Evolutionary conservation across 2,888 invertebrate genomes (phyloP).

Genomic region (Melolontha melolontha): DNA sequence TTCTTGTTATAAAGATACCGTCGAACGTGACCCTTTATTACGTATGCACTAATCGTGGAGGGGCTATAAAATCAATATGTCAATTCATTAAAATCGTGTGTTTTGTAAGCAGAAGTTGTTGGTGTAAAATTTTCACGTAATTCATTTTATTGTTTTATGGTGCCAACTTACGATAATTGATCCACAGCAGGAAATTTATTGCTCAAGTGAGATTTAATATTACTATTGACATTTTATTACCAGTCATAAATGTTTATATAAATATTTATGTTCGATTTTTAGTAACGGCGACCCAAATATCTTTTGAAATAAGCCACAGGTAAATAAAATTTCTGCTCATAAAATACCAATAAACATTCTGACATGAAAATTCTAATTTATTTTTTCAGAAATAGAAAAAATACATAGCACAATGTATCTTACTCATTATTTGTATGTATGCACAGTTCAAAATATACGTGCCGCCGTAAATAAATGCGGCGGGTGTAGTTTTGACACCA

Average conservation of each 20-base stretch:
- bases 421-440: too few species aligned
- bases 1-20: too few species aligned
- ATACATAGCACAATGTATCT: too few species aligned
- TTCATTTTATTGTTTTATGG: slow-evolving; percentile 36
- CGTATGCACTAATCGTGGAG: slow-evolving; percentile 1
- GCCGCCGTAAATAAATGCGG: too few species aligned
- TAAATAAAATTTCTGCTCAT: slow-evolving; percentile 25
- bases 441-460: too few species aligned
- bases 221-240: slow-evolving; percentile 25
- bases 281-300: background rate
- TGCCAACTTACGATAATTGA: slow-evolving; percentile 36
- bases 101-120: slow-evolving; percentile 12
- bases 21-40: too few species aligned
- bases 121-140: slow-evolving; percentile 36
- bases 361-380: slow-evolving; percentile 12
- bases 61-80: slow-evolving; percentile 21
- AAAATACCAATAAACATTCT: slow-evolving; percentile 9
- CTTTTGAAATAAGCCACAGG: slow-evolving; percentile 7
- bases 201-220: slow-evolving; percentile 23
- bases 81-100: slow-evolving; percentile 14
- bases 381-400: too few species aligned
- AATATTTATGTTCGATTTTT: slow-evolving; percentile 26
- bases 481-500: too few species aligned
- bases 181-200: slow-evolving; percentile 14
- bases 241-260: slow-evolving; percentile 28